Base-by-base conservation (phyloP, 2,113 vertebrate genomes). In the Puma concolor region DNA sequence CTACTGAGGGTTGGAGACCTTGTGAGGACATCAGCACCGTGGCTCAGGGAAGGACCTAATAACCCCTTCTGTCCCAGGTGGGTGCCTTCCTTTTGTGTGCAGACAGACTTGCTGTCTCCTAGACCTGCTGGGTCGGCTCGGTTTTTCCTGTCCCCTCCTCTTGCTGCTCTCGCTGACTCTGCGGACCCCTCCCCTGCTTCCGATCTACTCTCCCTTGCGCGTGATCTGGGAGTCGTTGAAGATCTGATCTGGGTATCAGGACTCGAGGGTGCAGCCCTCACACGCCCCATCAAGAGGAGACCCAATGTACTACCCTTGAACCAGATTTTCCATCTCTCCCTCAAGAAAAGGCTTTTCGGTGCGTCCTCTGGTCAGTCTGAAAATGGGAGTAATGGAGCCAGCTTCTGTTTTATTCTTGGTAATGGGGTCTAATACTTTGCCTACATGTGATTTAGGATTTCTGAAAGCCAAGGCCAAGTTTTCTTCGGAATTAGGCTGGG, bases 1-100 rank as follows among this genome's bases (percentile, higher is more conserved):
- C 98, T 94, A 88, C 97, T 96, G 97, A 98, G 90, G 81, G 67
- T 96, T 88, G 88, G 83, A 94, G 95, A 97, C 89, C 74, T 77
- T 95, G 97, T 91, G 86, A 97, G 82, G 92, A 97, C 76, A 63
- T 63, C 44, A 57, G 80, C 86, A 29, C 92, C 36, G 5, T 60
- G 86, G 67, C 74, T 72, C 82, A 13, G 38, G 83, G 76, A 31
- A 38, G 41, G 79, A 85, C 82, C 72, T 82, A 88, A 38, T 60
- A 74, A 81, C 10, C 76, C 44, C 66, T 81, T 86, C 41, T 41
- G 38, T 63, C n/a, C 52, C 69, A 86, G 86, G 57, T 93, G 44
- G 91, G 81, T 95, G 63, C 91, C 91, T 74, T 94, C 67, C 52
- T 91, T 90, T 44, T 38, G 44, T 54, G 33, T 19, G 31, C 23